Conservation (phyloP, 2,797 vertebrate genomes). For the Melanogrammus aeglefinus region DNA sequence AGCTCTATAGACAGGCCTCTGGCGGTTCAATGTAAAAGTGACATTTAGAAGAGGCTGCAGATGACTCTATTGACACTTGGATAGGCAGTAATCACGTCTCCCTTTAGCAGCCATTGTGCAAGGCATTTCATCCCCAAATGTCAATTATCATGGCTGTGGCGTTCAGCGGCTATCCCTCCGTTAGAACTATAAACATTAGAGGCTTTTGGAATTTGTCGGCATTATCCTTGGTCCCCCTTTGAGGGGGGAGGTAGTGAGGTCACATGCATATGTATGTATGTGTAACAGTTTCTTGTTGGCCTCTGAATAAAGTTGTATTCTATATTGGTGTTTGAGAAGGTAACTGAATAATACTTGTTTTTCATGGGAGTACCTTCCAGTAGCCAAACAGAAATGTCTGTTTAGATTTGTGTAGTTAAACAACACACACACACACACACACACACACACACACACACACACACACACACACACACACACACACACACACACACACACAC, state of each 20-base stretch:
- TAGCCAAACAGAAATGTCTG: not conserved
- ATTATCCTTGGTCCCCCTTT: slow-evolving; percentile 60
- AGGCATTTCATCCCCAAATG: slow-evolving; percentile 77
- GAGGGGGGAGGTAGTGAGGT: slow-evolving; percentile 27
- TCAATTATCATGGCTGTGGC: slow-evolving; percentile 74
- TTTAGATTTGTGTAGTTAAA: not conserved
- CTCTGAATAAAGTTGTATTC: not conserved
- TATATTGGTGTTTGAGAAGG: not conserved
- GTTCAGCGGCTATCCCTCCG: slow-evolving; percentile 69
- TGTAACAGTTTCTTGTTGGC: not conserved
- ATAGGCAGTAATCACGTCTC: slow-evolving; percentile 73
- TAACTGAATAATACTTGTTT: not conserved
- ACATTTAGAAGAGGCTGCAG: slow-evolving; percentile 71
- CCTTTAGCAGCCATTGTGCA: slow-evolving; percentile 68
- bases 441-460: not conserved
- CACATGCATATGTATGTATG: not conserved
- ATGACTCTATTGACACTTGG: slow-evolving; percentile 70
- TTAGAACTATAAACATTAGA: slow-evolving; percentile 68
- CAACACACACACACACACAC: not conserved
- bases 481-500: not conserved
- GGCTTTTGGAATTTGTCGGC: slow-evolving; percentile 65
- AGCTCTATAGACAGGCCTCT: slow-evolving; percentile 44
- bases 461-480: not conserved
- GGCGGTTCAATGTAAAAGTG: slow-evolving; percentile 71
- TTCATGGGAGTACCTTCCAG: not conserved